Evolutionary conservation across 1,140 invertebrate genomes (phyloP).

Genomic region (Drosophila micromelanica): DNA sequence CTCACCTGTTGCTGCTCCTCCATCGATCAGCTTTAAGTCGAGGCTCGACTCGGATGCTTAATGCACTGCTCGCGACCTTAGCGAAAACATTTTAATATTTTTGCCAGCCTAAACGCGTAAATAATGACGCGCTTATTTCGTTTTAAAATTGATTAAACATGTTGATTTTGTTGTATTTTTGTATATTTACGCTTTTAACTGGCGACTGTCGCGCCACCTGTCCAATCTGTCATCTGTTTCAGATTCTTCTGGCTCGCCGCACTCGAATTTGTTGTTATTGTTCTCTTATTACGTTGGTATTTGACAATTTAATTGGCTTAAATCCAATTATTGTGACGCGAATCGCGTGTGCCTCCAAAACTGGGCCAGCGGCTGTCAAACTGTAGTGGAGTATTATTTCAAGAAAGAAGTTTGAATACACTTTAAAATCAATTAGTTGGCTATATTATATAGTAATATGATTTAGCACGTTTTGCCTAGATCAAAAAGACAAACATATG

Average conservation of each 20-base stretch:
- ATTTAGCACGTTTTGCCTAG: not conserved
- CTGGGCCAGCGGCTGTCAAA: slow-evolving; percentile 9
- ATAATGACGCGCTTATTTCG: slow-evolving; percentile 31
- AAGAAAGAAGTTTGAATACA: not conserved
- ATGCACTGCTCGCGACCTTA: slow-evolving; percentile 8
- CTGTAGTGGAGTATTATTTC: not conserved
- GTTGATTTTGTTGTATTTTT: slow-evolving; percentile 34
- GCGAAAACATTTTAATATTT: slow-evolving; percentile 25
- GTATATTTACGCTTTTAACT: slow-evolving; percentile 12
- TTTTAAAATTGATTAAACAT: slow-evolving; percentile 28
- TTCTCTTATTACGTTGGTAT: slow-evolving; percentile 36
- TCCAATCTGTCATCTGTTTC: slow-evolving; percentile 45
- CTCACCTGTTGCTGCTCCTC: slow-evolving; percentile 16
- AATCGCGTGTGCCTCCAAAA: slow-evolving; percentile 10
- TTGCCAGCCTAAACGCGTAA: slow-evolving; percentile 35
- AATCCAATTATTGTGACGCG: slow-evolving; percentile 54
- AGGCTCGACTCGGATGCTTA: slow-evolving; percentile 5
- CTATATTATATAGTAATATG: no score
- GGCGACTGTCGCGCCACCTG: slow-evolving; percentile 28
- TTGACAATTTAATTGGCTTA: slow-evolving; percentile 71
- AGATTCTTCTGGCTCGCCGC: slow-evolving; percentile 8
- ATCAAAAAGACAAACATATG: not conserved
- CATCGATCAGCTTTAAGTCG: slow-evolving; percentile 50
- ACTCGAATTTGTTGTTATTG: slow-evolving; percentile 25
- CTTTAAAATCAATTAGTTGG: not conserved